Evolutionary conservation across 2,113 vertebrate species (phyloP).

Genomic region (Chlamydotis undulata): DNA sequence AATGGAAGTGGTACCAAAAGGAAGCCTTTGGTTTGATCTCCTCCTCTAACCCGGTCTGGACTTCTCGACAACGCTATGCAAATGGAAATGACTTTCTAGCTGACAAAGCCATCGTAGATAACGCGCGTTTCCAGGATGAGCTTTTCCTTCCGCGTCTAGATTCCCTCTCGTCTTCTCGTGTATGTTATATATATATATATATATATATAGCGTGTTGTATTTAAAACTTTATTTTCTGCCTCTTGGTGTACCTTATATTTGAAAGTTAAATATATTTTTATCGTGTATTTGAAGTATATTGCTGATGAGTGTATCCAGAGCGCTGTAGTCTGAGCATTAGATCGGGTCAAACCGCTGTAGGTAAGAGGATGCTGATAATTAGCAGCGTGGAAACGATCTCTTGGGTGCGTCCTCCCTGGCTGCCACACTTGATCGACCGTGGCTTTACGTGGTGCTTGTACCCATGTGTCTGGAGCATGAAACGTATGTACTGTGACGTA

Average conservation of each 20-base stretch:
- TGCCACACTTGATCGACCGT: constrained; percentile 30
- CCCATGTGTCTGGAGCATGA: neutral
- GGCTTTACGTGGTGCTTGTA: constrained; percentile 34
- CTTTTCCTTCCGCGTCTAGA: constrained; percentile 1
- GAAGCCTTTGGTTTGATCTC: neutral
- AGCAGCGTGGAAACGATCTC: constrained; percentile 28
- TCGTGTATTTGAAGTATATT: constrained; percentile 48
- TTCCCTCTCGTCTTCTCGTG: constrained; percentile 8
- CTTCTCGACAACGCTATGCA: neutral
- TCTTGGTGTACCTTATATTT: constrained; percentile 67
- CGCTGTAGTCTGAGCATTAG: constrained; percentile 50
- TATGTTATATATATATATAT: constrained; percentile 49
- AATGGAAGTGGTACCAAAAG: constrained; percentile 52
- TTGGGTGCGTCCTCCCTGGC: constrained; percentile 9
- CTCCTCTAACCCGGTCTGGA: neutral
- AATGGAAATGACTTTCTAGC: neutral
- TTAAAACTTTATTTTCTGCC: constrained; percentile 80
- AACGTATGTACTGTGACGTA: constrained; percentile 18
- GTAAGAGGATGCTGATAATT: constrained; percentile 5
- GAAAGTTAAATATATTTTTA: constrained; percentile 78
- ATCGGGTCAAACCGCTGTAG: neutral
- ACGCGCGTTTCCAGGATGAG: neutral
- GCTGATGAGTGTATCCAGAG: constrained; percentile 54
- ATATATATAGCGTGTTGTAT: constrained; percentile 67
- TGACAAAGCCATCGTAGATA: neutral